Evolutionary conservation across 2,888 invertebrate genomes (phyloP).

Genomic region (Achlya flavicornis): DNA sequence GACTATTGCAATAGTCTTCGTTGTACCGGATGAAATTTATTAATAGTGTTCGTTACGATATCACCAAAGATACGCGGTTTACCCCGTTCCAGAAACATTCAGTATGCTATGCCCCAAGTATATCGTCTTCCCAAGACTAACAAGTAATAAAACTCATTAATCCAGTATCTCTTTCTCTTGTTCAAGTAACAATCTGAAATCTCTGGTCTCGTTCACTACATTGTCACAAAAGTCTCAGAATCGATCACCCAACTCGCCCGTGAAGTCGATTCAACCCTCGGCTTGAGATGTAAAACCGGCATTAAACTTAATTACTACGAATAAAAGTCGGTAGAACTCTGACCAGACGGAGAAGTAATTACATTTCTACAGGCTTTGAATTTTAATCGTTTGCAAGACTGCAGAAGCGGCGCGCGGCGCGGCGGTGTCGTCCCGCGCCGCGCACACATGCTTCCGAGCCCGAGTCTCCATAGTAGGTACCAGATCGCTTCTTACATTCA

Average conservation of each 20-base stretch:
- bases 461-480: background rate
- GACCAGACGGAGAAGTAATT: conserved; percentile 76
- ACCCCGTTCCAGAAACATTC: no score
- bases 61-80: no score
- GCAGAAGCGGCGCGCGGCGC: conserved; percentile 17
- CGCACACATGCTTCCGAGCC: conserved; percentile 36
- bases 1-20: no score
- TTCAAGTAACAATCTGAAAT: background rate
- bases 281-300: conserved; percentile 68
- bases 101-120: no score
- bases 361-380: conserved; percentile 80
- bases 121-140: no score
- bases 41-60: no score
- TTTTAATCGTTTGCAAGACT: conserved; percentile 68
- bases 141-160: no score
- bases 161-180: background rate
- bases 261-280: conserved; percentile 48
- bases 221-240: conserved; percentile 15
- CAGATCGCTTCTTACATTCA: conserved; percentile 42
- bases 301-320: conserved; percentile 76
- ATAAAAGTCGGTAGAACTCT: conserved; percentile 73
- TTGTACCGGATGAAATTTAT: no score
- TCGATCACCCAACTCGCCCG: conserved; percentile 20
- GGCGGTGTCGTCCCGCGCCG: conserved; percentile 10
- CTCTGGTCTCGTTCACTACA: conserved; percentile 14